Conservation (phyloP, 37 sponge, comb jelly and placozoan genomes). For the Spongia lamella region DNA sequence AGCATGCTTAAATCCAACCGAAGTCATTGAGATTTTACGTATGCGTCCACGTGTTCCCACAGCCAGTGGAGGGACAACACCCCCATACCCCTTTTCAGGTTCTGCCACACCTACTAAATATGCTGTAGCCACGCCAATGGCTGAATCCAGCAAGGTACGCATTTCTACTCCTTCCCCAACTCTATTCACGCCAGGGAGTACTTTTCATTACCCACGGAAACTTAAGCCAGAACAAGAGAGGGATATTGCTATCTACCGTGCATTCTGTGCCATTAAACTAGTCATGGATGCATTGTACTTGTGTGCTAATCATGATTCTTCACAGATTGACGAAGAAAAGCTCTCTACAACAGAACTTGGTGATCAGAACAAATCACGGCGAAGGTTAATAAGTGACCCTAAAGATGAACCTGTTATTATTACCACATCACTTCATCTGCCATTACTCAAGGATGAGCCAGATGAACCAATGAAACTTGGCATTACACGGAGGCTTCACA, state of each 20-base stretch:
- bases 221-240: constrained; percentile 77
- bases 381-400: too few relatives aligned
- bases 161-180: constrained; percentile 13
- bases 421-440: too few relatives aligned
- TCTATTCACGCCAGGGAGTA: constrained; percentile 5
- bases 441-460: too few relatives aligned
- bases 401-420: too few relatives aligned
- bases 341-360: not conserved
- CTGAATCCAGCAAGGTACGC: too few relatives aligned
- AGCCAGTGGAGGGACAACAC: constrained; percentile 8
- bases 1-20: constrained; percentile 65
- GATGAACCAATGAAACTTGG: too few relatives aligned
- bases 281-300: constrained; percentile 72
- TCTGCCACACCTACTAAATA: constrained; percentile 50
- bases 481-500: constrained; percentile 37
- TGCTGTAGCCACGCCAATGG: not conserved
- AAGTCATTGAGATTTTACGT: constrained; percentile 83
- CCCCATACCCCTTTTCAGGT: constrained; percentile 59
- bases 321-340: not conserved
- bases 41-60: constrained; percentile 62
- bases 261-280: constrained; percentile 74
- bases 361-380: too few relatives aligned
- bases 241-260: constrained; percentile 76
- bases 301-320: not conserved
- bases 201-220: not conserved